Evolutionary conservation across 64 coral and sea anemone species (phyloP), one percentile per base, ranked within the genome.

Genomic region (Catalaphyllia jardinei): DNA sequence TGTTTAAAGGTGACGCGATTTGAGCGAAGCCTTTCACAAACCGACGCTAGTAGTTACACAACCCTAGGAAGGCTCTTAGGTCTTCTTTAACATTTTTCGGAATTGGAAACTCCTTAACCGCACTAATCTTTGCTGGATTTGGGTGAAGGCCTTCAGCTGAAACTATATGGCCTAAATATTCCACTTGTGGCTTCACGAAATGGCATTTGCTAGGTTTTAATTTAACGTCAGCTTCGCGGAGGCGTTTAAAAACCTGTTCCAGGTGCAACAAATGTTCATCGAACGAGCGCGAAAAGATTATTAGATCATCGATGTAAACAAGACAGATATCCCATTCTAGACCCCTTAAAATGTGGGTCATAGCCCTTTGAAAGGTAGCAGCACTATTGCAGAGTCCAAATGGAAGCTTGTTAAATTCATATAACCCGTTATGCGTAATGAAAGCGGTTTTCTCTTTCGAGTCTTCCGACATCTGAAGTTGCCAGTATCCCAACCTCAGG

Each of bases 121-220:
- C 72, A 31, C 60, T 20, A 1, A 88, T 76, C 57, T 88, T 88
- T 15, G 13, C 35, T 20, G 74, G 74, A 24, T 78, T 78, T 0
- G 52, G 86, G 22, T 31, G 14, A 25, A 88, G 7, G 22, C 86
- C 86, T 7, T 88, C 31, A 24, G 24, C 4, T 30, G 52, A 76
- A 3, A 77, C 52, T 10, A 88, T 17, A 31, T 88, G 86, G 1
- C n/a, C n/a, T n/a, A n/a, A n/a, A n/a, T n/a, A n/a, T n/a, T n/a
- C n/a, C n/a, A n/a, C n/a, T n/a, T n/a, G 25, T 31, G 50, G 31
- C 27, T 76, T 16, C 9, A 14, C 72, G 20, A 88, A 88, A 59
- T 38, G 55, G 51, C 86, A 88, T 60, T 88, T 88, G 15, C 28
- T 76, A 17, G 86, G 86, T 71, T 88, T 88, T 4, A 88, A 52